Base-by-base conservation (phyloP, 1,140 invertebrate species). In the Drosophila watanabei region DNA sequence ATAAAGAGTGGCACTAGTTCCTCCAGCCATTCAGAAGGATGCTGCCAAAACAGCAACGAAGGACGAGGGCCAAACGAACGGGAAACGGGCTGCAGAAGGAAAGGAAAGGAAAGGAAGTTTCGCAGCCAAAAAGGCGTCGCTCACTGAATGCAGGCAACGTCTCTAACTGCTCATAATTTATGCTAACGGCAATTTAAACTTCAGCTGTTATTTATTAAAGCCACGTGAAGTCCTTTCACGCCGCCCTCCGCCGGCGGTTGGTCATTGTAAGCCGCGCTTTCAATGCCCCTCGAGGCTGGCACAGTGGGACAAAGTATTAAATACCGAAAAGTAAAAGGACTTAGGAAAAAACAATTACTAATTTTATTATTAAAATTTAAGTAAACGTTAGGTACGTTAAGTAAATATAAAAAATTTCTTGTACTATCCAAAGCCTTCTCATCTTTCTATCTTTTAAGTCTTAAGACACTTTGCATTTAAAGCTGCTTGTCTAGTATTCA, bases 111-210 rank as follows among this genome's bases (percentile, higher is more conserved):
- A 52, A 33, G 11, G 30, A 52, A 73, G 52, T 60, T 71, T 46
- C 56, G 68, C 80, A 80, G 73, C 78, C 82, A 81, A 77, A 77
- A 68, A 68, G 73, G 82, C 78, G 79, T 75, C 80, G 79, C 72
- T 52, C 82, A 58, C 75, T 85, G 82, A 71, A 62, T 86, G 82
- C 80, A 75, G 68, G 61, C 75, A 76, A 73, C 83, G 56, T 58
- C 81, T 84, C 81, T 81, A 81, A 89, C 85, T 89, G 79, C 81
- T 88, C 81, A 88, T 88, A 88, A 89, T 88, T 88, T 89, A 89
- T 88, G 85, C 85, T 88, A 88, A 88, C 85, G 85, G 85, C 85
- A 88, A 88, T 89, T 88, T 88, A 85, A 89, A 88, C 85, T 88
- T 89, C 35, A 77, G 69, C 86, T 84, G 85, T 88, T 88, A 89